phyloP scores from a whole-genome alignment of 2,113 vertebrate genomes.

The Bambusicola thoracicus region DNA sequence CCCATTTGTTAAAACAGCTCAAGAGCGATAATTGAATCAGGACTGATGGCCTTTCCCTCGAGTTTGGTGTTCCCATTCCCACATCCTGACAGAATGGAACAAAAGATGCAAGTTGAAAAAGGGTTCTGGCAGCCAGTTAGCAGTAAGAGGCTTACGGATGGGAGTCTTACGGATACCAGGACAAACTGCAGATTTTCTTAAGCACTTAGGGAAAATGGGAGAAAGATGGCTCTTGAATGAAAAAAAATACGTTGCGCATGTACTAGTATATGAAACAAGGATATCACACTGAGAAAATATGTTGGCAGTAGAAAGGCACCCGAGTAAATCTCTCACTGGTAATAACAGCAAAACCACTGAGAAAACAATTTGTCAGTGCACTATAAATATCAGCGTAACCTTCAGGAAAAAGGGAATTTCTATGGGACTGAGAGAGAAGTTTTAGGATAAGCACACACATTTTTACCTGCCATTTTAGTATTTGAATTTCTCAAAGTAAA shows the following conservation, averaged over 20 bases:
- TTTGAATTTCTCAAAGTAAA: neutral
- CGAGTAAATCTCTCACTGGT: neutral
- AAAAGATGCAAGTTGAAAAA: neutral
- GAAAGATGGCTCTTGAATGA: neutral
- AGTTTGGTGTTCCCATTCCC: neutral
- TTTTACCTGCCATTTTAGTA: neutral
- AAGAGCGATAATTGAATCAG: neutral
- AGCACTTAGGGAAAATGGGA: neutral
- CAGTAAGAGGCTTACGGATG: neutral
- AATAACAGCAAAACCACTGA: neutral
- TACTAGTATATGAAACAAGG: neutral
- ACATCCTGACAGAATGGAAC: neutral
- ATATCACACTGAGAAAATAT: neutral
- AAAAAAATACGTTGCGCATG: neutral
- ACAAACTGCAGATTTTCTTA: neutral
- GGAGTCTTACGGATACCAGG: neutral
- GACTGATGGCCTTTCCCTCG: neutral
- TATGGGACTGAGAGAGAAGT: neutral
- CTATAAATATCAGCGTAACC: rapidly evolving
- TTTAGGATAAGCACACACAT: neutral
- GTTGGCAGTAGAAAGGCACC: neutral
- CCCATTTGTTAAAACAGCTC: neutral
- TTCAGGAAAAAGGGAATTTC: neutral
- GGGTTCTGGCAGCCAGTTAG: neutral
- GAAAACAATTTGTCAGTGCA: neutral